Evolutionary conservation across 2,797 vertebrate genomes (phyloP).

Genomic region (Myotis vivesi): DNA sequence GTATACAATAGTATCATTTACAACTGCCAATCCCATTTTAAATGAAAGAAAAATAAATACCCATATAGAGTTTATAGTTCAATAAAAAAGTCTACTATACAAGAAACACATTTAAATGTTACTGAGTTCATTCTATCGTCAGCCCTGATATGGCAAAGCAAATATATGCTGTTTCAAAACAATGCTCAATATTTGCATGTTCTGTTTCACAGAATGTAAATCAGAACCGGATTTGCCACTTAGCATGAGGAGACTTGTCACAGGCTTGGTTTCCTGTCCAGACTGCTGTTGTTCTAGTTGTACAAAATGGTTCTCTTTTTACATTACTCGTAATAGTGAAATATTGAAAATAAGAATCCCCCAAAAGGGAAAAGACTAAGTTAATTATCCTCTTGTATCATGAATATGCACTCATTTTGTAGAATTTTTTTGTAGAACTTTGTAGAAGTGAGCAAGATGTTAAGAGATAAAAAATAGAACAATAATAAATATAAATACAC

Average conservation of each 20-base stretch:
- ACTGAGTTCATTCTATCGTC: neutral
- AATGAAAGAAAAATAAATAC: neutral
- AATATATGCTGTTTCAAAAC: neutral
- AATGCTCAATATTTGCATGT: neutral
- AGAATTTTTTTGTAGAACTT: neutral
- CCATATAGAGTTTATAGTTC: neutral
- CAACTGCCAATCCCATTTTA: neutral
- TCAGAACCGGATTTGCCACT: neutral
- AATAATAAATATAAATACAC: neutral
- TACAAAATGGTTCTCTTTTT: neutral
- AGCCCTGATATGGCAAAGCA: neutral
- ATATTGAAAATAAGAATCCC: neutral
- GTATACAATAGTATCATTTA: neutral
- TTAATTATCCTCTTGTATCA: neutral
- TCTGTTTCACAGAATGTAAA: neutral
- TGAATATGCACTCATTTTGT: neutral
- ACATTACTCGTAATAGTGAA: neutral
- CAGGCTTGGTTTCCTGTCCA: neutral
- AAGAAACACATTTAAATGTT: neutral
- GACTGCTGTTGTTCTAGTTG: neutral
- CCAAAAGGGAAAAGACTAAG: neutral
- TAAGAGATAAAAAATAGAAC: neutral
- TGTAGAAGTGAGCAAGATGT: neutral
- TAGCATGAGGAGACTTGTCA: neutral
- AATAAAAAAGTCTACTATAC: neutral